Conservation (phyloP, 2,797 vertebrate species). For the Masticophis lateralis region DNA sequence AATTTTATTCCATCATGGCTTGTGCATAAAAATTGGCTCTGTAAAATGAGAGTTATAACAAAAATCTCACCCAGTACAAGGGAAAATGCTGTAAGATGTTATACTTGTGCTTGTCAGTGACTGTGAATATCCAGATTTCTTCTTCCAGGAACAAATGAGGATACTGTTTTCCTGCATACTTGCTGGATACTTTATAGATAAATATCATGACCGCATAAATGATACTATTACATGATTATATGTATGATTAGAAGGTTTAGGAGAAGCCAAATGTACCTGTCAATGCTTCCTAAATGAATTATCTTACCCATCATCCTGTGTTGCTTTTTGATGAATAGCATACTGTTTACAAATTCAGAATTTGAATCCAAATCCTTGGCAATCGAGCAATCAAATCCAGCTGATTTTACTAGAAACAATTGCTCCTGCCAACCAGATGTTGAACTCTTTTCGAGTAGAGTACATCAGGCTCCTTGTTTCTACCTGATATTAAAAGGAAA, state of each 20-base stretch:
- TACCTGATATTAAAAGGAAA: neutral
- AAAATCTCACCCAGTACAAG: neutral
- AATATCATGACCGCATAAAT: conserved; percentile 13
- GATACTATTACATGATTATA: conserved; percentile 3
- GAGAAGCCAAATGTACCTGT: neutral
- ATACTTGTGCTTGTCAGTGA: neutral
- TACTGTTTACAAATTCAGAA: neutral
- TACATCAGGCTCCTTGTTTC: neutral
- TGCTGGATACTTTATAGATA: neutral
- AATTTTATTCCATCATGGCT: neutral
- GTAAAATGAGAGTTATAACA: neutral
- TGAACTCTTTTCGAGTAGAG: neutral
- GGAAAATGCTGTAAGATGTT: neutral
- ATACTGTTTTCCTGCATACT: conserved; percentile 1
- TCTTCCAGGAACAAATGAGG: neutral
- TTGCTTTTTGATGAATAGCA: neutral
- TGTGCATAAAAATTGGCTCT: neutral
- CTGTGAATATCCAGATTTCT: neutral
- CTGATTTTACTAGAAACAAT: neutral
- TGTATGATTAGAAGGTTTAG: neutral
- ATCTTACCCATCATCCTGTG: neutral
- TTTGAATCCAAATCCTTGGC: neutral
- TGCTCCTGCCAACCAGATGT: neutral
- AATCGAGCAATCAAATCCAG: neutral
- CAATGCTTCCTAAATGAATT: neutral